These are phyloP conservation scores for Mus spretus DNA, from an alignment of 2,797 vertebrate genomes.

Conservation along the genomic window DNA sequence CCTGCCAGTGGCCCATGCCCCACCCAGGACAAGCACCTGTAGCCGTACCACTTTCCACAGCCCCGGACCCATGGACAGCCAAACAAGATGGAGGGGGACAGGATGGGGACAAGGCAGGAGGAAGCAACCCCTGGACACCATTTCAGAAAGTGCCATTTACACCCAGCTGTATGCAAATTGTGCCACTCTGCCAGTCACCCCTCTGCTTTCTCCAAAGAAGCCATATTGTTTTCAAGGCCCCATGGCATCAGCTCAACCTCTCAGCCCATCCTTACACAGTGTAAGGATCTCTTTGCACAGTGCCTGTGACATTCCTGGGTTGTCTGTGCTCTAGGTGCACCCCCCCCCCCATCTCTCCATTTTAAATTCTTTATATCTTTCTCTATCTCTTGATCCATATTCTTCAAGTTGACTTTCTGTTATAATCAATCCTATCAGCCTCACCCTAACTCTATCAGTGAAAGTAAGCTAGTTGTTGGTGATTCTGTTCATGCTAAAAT, in stretches of 20 bases:
- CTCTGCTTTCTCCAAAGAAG: neutral
- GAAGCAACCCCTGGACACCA: conserved; percentile 4
- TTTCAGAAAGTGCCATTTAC: neutral
- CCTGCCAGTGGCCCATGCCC: conserved; percentile 76
- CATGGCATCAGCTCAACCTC: neutral
- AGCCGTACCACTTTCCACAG: conserved; percentile 66
- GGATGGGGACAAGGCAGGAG: conserved; percentile 5
- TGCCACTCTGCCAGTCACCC: neutral
- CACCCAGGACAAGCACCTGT: conserved; percentile 89
- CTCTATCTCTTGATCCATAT: neutral
- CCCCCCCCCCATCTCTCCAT: neutral
- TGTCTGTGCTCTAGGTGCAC: neutral
- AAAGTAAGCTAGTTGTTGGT: neutral
- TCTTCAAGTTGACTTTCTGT: neutral
- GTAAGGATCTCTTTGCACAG: neutral
- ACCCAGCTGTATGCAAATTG: neutral
- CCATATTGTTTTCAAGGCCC: neutral
- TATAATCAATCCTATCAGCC: neutral
- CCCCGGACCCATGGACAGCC: conserved; percentile 59
- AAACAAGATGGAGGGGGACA: conserved; percentile 32
- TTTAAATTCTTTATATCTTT: neutral
- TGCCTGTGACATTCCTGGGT: neutral
- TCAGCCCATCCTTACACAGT: neutral
- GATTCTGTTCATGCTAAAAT: neutral
- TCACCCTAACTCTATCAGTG: neutral